Conservation (phyloP, 2,113 vertebrate genomes). For the Tautogolabrus adspersus region DNA sequence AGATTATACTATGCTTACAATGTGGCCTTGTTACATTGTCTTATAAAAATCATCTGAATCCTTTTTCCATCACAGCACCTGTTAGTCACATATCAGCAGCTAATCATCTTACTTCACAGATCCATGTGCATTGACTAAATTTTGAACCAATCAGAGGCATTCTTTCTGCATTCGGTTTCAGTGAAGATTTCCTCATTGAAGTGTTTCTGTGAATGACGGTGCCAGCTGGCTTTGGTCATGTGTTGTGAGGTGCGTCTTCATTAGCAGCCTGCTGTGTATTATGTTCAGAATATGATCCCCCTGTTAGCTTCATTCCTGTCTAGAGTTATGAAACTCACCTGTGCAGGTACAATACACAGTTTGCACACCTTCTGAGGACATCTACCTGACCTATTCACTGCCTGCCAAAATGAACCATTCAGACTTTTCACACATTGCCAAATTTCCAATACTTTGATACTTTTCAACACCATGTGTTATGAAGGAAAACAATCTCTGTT, state of each 20-base stretch:
- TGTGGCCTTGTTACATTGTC: too few species aligned
- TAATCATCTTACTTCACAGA: too few species aligned
- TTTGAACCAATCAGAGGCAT: too few species aligned
- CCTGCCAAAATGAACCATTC: slow-evolving; percentile 1
- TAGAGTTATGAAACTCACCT: slow-evolving; percentile 9
- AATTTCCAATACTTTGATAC: too few species aligned
- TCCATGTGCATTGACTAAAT: too few species aligned
- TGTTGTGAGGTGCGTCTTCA: slow-evolving; percentile 11
- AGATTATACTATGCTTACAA: too few species aligned
- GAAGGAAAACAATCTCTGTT: too few species aligned
- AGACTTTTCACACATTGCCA: neutral
- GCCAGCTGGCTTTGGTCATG: neutral
- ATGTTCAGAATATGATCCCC: slow-evolving; percentile 15
- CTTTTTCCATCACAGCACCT: too few species aligned
- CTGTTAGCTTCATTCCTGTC: slow-evolving; percentile 2
- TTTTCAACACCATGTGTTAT: too few species aligned
- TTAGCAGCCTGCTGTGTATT: neutral
- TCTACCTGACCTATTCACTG: neutral
- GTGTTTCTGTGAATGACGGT: neutral
- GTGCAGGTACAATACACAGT: neutral
- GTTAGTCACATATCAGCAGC: too few species aligned
- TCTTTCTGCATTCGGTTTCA: neutral
- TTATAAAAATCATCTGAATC: too few species aligned
- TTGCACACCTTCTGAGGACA: neutral
- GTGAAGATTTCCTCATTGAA: neutral